Conservation (phyloP, 2,888 invertebrate species). For the Eulithis testata region DNA sequence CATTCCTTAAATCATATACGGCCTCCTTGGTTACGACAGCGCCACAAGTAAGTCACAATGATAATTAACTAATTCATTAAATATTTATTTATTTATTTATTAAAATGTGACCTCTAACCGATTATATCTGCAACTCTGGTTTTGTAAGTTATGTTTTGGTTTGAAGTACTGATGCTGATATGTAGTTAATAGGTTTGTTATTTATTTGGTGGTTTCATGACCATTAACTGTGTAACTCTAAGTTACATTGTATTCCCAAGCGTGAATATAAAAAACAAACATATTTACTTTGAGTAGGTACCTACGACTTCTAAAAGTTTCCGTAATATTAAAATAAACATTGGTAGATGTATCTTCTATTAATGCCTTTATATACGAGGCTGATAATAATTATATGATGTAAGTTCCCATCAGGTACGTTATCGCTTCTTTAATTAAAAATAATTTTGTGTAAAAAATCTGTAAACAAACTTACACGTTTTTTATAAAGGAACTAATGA, state of each 20-base stretch:
- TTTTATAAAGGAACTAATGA: neutral
- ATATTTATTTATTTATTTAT: conserved; percentile 6
- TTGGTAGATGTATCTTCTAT: neutral
- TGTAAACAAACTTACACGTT: neutral
- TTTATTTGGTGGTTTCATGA: neutral
- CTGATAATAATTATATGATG: neutral
- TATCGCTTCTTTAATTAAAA: neutral
- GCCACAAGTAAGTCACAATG: conserved; percentile 52
- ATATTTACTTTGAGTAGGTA: neutral
- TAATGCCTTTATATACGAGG: too few species aligned
- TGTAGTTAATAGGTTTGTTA: neutral
- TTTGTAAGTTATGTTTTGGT: neutral
- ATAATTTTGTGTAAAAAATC: neutral
- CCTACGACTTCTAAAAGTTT: conserved; percentile 15
- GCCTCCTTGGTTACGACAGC: conserved; percentile 52
- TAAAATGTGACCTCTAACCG: neutral
- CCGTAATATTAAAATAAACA: conserved; percentile 12
- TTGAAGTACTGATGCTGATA: neutral
- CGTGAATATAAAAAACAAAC: conserved; percentile 1
- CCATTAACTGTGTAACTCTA: neutral
- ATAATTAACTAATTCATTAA: neutral
- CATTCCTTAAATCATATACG: conserved; percentile 60
- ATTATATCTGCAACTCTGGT: neutral
- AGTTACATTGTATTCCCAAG: neutral
- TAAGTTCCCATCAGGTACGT: neutral